These are phyloP conservation scores for Temnothorax longispinosus DNA, from an alignment of 1,140 invertebrate species.

Conservation along the genomic window DNA sequence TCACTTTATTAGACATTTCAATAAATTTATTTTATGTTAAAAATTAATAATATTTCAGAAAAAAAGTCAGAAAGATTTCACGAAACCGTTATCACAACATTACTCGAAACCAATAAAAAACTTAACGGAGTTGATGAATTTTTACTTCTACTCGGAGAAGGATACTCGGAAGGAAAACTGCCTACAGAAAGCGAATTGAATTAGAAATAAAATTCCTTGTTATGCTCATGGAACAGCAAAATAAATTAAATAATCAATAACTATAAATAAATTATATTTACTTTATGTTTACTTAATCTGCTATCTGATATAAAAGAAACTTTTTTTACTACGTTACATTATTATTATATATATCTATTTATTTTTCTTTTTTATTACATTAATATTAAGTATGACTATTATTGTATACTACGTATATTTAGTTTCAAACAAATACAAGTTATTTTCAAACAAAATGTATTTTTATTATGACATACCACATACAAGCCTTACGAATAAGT, in stretches of 20 bases:
- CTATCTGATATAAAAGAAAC: too few relatives aligned
- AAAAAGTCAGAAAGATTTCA: background rate
- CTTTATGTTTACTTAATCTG: too few relatives aligned
- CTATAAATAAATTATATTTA: too few relatives aligned
- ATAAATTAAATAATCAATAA: background rate
- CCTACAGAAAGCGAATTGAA: background rate
- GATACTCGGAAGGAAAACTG: background rate
- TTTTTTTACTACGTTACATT: too few relatives aligned
- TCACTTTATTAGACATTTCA: background rate
- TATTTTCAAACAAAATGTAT: too few relatives aligned
- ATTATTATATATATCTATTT: too few relatives aligned
- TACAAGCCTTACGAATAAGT: too few relatives aligned
- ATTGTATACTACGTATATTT: too few relatives aligned
- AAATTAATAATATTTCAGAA: background rate
- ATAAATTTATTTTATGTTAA: background rate
- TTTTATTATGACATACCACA: too few relatives aligned
- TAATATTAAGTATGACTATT: too few relatives aligned
- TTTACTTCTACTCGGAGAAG: background rate
- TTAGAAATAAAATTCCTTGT: background rate
- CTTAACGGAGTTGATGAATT: slow-evolving; percentile 2
- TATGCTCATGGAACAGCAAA: background rate
- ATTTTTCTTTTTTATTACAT: too few relatives aligned
- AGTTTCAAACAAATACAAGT: too few relatives aligned
- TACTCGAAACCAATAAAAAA: background rate
- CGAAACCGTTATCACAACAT: background rate